Conservation (phyloP, 2,888 invertebrate genomes). For the Oithona nana region DNA sequence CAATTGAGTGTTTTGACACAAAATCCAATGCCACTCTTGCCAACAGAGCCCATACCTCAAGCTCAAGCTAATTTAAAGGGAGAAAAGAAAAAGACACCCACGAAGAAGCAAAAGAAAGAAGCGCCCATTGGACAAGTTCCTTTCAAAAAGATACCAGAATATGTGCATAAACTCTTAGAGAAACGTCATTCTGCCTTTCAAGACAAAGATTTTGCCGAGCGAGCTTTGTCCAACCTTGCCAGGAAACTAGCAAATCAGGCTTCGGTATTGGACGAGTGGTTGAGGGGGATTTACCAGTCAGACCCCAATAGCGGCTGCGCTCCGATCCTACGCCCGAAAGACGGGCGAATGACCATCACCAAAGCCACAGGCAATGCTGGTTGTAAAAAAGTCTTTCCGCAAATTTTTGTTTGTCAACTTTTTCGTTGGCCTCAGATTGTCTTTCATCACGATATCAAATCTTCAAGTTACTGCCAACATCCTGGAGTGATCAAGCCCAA, state of each 20-base stretch:
- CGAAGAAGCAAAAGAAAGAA: not conserved
- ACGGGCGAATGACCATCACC: conserved; percentile 5
- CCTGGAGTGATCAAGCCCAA: conserved; percentile 3
- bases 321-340: not conserved
- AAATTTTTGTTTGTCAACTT: conserved; percentile 4
- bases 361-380: conserved; percentile 7
- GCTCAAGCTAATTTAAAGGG: not conserved
- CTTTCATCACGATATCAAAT: conserved; percentile 12
- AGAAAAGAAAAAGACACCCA: not conserved
- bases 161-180: not conserved
- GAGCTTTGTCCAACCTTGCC: conserved; percentile 3
- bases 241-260: not conserved
- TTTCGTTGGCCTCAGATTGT: conserved; percentile 10
- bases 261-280: conserved; percentile 3
- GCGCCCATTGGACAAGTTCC: not conserved
- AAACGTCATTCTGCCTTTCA: not conserved
- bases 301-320: conserved; percentile 5
- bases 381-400: conserved; percentile 10
- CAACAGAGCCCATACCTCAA: not conserved
- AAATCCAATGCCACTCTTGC: not conserved
- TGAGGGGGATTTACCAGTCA: not conserved
- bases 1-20: not conserved
- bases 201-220: conserved; percentile 13
- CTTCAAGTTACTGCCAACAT: not conserved
- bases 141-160: conserved; percentile 2